Percentiles rank a stretch among this genome's conserved stretches.
Evolutionary conservation across 64 coral and sea anemone species (phyloP).

Genomic region (Astreopora myriophthalma): DNA sequence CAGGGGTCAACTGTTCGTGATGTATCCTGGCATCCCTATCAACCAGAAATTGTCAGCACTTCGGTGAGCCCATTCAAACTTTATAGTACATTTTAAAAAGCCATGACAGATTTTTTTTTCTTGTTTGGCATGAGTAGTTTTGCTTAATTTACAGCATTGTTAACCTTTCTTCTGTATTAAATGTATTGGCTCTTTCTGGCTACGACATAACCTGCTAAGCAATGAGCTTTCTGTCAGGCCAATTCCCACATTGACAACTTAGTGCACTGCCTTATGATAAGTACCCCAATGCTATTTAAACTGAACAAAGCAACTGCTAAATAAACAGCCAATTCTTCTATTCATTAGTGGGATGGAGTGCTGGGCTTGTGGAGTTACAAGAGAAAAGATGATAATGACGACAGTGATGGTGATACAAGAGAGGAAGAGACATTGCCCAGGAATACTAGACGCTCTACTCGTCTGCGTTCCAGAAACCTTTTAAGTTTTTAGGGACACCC

Average conservation of each 20-base stretch:
- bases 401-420: neutral
- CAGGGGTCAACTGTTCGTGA: constrained; percentile 74
- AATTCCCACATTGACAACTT: too few species aligned
- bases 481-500: too few species aligned
- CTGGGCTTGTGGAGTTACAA: constrained; percentile 84
- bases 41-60: constrained; percentile 83
- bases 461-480: neutral
- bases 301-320: too few species aligned
- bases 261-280: too few species aligned
- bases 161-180: too few species aligned
- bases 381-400: neutral
- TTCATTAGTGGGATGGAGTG: constrained; percentile 78
- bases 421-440: neutral
- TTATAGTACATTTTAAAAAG: neutral
- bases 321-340: neutral
- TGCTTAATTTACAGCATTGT: too few species aligned
- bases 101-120: neutral
- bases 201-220: too few species aligned
- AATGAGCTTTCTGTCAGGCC: too few species aligned
- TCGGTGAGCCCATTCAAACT: constrained; percentile 69
- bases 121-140: too few species aligned
- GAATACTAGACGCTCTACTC: neutral
- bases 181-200: too few species aligned
- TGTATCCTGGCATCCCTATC: constrained; percentile 90
- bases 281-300: too few species aligned